These are phyloP conservation scores for Ostrea edulis DNA, from an alignment of 1,140 invertebrate species.

Conservation along the genomic window DNA sequence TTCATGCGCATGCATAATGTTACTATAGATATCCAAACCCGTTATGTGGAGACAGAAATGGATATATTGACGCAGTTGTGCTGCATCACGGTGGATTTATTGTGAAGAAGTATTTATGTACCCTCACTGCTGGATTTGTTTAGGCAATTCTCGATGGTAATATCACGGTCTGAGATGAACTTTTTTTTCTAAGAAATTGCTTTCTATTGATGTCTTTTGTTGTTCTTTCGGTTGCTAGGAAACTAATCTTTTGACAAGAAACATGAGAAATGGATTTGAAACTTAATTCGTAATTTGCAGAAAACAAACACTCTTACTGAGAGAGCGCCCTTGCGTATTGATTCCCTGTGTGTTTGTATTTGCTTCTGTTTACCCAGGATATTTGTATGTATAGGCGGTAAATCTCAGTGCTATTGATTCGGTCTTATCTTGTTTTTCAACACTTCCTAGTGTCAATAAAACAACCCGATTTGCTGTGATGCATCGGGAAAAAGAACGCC, in stretches of 20 bases:
- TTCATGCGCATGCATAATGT: too few species aligned
- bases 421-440: constrained; percentile 24
- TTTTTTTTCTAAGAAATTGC: neutral
- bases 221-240: neutral
- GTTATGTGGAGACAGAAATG: too few species aligned
- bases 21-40: too few species aligned
- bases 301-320: neutral
- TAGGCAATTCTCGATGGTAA: too few species aligned
- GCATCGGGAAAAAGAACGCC: neutral
- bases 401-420: constrained; percentile 1
- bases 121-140: too few species aligned
- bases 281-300: constrained; percentile 30
- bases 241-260: neutral
- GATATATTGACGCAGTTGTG: too few species aligned
- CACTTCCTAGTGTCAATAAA: constrained; percentile 1
- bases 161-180: too few species aligned
- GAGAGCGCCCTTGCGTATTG: neutral
- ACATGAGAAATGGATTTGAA: constrained; percentile 9
- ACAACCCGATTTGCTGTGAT: constrained; percentile 14
- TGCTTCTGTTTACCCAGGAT: neutral
- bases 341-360: constrained; percentile 24
- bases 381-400: constrained; percentile 29
- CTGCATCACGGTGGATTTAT: too few species aligned
- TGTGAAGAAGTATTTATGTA: too few species aligned
- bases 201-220: neutral